phyloP scores from a whole-genome alignment of 2,888 invertebrate species.

The Anodontia alba region DNA sequence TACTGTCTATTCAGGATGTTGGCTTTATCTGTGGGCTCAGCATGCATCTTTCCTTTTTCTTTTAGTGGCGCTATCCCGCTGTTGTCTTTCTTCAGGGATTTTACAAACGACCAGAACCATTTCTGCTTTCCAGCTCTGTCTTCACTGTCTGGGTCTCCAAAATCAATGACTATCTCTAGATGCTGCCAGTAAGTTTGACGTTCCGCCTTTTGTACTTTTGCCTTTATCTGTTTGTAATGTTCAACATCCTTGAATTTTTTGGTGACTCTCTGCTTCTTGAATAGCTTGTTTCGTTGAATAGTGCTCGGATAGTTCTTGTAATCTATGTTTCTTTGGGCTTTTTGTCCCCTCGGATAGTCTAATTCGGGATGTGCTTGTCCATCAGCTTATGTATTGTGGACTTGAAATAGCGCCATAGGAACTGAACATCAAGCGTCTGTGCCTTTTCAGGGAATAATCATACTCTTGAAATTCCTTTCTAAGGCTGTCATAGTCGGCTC shows the following conservation, averaged over 20 bases:
- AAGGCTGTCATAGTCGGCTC: not conserved
- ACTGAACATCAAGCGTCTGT: too few species aligned
- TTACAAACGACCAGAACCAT: not conserved
- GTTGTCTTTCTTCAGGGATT: not conserved
- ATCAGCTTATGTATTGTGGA: not conserved
- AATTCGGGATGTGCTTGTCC: constrained; percentile 26
- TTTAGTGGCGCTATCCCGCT: not conserved
- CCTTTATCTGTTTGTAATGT: not conserved
- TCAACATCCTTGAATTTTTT: not conserved
- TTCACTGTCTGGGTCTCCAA: not conserved
- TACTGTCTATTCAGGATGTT: not conserved
- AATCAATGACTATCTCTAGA: not conserved
- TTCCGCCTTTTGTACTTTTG: not conserved
- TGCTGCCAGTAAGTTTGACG: not conserved
- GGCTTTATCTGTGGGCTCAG: not conserved
- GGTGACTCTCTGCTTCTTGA: not conserved
- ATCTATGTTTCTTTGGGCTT: constrained; percentile 27
- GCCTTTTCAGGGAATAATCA: not conserved
- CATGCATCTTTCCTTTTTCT: not conserved
- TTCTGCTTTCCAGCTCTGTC: not conserved
- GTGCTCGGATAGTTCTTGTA: not conserved
- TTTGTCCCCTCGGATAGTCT: constrained; percentile 8
- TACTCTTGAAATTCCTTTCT: not conserved
- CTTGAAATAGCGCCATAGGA: not conserved
- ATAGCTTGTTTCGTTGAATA: not conserved